These are phyloP conservation scores for Lypha dubia DNA, from an alignment of 2,888 invertebrate genomes.

Conservation along the genomic window DNA sequence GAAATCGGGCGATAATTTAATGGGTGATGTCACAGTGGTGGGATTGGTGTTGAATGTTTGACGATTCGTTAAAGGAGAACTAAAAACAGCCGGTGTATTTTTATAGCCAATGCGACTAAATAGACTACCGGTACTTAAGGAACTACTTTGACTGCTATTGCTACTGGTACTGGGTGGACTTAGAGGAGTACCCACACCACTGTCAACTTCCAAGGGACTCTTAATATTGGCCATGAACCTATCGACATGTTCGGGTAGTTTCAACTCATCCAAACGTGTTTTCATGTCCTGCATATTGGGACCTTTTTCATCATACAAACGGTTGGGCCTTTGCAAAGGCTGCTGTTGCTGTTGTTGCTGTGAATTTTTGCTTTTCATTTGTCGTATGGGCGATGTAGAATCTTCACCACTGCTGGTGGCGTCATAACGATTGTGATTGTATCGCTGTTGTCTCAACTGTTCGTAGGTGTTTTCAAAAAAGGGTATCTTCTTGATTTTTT, in stretches of 20 bases:
- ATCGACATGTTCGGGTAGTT: slow-evolving; percentile 81
- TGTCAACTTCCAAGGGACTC: slow-evolving; percentile 84
- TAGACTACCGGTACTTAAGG: slow-evolving; percentile 77
- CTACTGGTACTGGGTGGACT: slow-evolving; percentile 84
- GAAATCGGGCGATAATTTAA: slow-evolving; percentile 56
- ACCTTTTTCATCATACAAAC: slow-evolving; percentile 76
- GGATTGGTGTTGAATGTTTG: slow-evolving; percentile 70
- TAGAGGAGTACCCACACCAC: slow-evolving; percentile 87
- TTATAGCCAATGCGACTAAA: slow-evolving; percentile 81
- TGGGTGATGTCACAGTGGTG: slow-evolving; percentile 50
- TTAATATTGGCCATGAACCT: slow-evolving; percentile 80
- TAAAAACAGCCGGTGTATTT: slow-evolving; percentile 77
- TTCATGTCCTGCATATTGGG: slow-evolving; percentile 76
- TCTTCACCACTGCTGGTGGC: slow-evolving; percentile 83
- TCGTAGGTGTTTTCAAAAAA: slow-evolving; percentile 89
- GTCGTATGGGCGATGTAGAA: slow-evolving; percentile 76
- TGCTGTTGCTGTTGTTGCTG: slow-evolving; percentile 32
- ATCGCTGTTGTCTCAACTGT: slow-evolving; percentile 87
- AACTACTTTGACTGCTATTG: slow-evolving; percentile 74
- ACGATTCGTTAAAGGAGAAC: slow-evolving; percentile 77
- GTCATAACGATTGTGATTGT: slow-evolving; percentile 75
- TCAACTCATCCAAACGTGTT: slow-evolving; percentile 79
- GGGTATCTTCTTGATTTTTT: slow-evolving; percentile 84
- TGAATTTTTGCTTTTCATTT: slow-evolving; percentile 20
- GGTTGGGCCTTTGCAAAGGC: slow-evolving; percentile 82